These are phyloP conservation scores for Stomatorhinus walkeri DNA, from an alignment of 2,797 vertebrate genomes.

Conservation along the genomic window DNA sequence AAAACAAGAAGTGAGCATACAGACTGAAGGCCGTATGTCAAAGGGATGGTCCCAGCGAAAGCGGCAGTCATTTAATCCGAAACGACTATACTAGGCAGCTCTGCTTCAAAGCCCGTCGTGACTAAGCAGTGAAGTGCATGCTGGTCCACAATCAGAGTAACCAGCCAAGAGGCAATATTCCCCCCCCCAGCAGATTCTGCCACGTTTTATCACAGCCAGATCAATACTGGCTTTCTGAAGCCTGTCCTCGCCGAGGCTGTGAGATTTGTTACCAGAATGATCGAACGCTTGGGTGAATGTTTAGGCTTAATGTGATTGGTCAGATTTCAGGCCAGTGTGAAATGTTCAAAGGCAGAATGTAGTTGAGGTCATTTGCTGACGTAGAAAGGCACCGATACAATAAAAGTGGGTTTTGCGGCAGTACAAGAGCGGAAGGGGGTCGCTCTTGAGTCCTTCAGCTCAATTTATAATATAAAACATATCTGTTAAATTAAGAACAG, in stretches of 20 bases:
- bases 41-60: neutral
- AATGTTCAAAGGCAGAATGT: neutral
- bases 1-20: neutral
- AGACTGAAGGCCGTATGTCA: neutral
- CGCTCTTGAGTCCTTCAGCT: neutral
- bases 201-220: conserved; percentile 5
- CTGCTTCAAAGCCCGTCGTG: neutral
- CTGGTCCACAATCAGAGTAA: neutral
- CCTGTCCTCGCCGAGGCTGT: conserved; percentile 3
- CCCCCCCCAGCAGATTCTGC: conserved; percentile 11
- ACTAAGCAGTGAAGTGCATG: neutral
- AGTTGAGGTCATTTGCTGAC: neutral
- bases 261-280: conserved; percentile 2
- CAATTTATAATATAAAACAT: conserved; percentile 1
- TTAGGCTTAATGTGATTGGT: neutral
- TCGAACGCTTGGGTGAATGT: conserved; percentile 16
- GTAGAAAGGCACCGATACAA: neutral
- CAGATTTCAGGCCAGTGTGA: conserved; percentile 23
- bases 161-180: neutral
- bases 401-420: neutral
- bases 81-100: neutral
- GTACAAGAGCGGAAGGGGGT: neutral
- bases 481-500: neutral
- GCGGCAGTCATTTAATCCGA: neutral
- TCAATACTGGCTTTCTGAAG: conserved; percentile 15